These are phyloP conservation scores for Drosophila kanapiae DNA, from an alignment of 1,140 invertebrate species.

Conservation along the genomic window DNA sequence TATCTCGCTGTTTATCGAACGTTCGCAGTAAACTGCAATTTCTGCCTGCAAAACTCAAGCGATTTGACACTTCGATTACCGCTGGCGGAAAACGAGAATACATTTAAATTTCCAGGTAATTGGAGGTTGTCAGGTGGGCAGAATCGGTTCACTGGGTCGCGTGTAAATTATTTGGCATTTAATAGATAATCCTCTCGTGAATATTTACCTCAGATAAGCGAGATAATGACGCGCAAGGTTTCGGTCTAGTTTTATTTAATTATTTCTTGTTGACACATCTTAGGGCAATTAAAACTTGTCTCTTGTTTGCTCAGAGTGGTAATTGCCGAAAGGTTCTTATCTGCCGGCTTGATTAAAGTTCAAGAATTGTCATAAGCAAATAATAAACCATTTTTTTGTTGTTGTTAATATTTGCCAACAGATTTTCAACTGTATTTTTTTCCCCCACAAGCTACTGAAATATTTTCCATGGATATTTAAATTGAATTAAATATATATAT, in stretches of 20 bases:
- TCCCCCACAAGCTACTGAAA: neutral
- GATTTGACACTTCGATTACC: slow-evolving; percentile 32
- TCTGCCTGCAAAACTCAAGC: slow-evolving; percentile 1
- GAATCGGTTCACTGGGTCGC: slow-evolving; percentile 19
- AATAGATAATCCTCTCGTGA: slow-evolving; percentile 47
- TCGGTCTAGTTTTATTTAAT: slow-evolving; percentile 45
- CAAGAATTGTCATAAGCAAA: slow-evolving; percentile 21
- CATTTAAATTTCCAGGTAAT: slow-evolving; percentile 41
- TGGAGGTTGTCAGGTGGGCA: slow-evolving; percentile 24
- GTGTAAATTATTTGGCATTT: slow-evolving; percentile 53
- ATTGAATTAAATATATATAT: slow-evolving; percentile 55
- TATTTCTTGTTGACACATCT: slow-evolving; percentile 37
- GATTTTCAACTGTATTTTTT: neutral
- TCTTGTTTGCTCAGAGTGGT: slow-evolving; percentile 35
- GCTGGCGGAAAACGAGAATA: slow-evolving; percentile 3
- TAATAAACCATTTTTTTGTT: neutral
- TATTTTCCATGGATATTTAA: slow-evolving; percentile 20
- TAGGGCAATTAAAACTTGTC: slow-evolving; percentile 48
- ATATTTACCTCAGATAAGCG: slow-evolving; percentile 33
- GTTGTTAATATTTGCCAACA: slow-evolving; percentile 20
- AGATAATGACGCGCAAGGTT: slow-evolving; percentile 43
- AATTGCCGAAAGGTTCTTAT: slow-evolving; percentile 35
- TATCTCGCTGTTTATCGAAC: slow-evolving; percentile 29
- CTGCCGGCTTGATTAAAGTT: slow-evolving; percentile 30
- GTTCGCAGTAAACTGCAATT: slow-evolving; percentile 55